Evolutionary conservation across 2,888 invertebrate species (phyloP), one percentile per base, ranked within the genome.

Genomic region (Pedicia rivosa): DNA sequence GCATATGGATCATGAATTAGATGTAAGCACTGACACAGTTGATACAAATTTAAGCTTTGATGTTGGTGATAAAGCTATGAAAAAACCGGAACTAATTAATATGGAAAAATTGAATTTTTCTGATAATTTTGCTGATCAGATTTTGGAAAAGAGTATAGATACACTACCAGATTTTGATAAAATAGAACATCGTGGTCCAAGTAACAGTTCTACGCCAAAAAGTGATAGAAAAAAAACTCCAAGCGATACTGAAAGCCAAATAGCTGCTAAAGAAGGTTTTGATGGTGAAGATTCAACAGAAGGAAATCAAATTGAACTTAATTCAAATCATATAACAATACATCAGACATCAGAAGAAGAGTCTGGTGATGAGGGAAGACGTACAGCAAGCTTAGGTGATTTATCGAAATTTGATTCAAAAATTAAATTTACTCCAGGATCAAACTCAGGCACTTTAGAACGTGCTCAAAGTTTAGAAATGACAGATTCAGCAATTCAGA

Each of bases 381-480:
- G 78, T 60, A 81, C 83, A 3, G 78, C 82, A 1, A 83, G 82
- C 25, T 64, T 83, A 2, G 83, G 82, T 1, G 83, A 84, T 56
- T 59, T 84, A 35, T 80, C 81, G 0, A 73, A 75, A 51, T 74
- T 82, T 42, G 66, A 69, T 37, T 59, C 7, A 64, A 66, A 49
- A 42, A 64, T 8, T 55, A 63, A 24, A 40, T 37, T 15, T 30
- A 39, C 28, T 39, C 30, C 19, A 8, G 24, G 27, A 19, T 35
- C 14, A 28, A 35, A 36, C 27, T 16, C 25, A 2, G 72, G 74
- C 3, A 75, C 74, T 8, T 55, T 78, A 37, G 83, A 84, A 59
- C 65, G 83, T 43, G 82, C 84, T 1, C 81, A 83, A 52, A 83
- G 83, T 48, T 61, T 84, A 29, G 84, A 84, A 45, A 76, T 81